phyloP scores from a whole-genome alignment of 2,888 invertebrate species.

The Nebria salina region DNA sequence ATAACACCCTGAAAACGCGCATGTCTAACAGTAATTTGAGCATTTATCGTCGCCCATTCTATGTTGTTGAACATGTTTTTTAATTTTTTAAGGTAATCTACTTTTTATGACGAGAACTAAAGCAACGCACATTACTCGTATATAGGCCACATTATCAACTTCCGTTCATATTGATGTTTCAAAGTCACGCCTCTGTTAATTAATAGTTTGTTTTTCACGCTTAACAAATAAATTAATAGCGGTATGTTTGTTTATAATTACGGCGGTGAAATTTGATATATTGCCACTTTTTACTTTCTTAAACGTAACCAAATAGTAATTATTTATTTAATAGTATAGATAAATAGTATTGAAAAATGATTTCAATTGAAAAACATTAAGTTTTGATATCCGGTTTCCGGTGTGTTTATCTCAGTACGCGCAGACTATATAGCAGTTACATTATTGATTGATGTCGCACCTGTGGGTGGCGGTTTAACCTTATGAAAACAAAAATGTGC shows the following conservation, averaged over 20 bases:
- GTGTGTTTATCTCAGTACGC: neutral
- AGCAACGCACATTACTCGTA: conserved; percentile 23
- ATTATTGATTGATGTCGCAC: conserved; percentile 36
- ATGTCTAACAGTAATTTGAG: neutral
- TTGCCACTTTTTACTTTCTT: neutral
- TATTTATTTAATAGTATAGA: neutral
- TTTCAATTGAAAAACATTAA: neutral
- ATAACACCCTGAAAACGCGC: neutral
- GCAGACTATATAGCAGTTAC: neutral
- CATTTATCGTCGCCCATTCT: neutral
- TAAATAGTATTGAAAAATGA: neutral
- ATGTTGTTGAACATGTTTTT: neutral
- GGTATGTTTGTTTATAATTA: neutral
- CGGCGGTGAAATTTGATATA: neutral
- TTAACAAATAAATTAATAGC: neutral
- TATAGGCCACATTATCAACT: conserved; percentile 35
- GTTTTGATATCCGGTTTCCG: neutral
- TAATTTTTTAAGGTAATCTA: neutral
- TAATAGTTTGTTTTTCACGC: conserved; percentile 22
- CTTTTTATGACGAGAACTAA: neutral
- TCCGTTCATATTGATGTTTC: conserved; percentile 32
- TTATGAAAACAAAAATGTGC: conserved; percentile 26
- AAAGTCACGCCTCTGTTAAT: conserved; percentile 32
- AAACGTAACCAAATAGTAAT: no score
- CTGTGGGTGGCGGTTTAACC: conserved; percentile 17